Percentiles rank a stretch among this genome's conserved stretches.
These are phyloP conservation scores for Pipistrellus nathusii DNA, from an alignment of 2,797 vertebrate species.

Conservation along the genomic window DNA sequence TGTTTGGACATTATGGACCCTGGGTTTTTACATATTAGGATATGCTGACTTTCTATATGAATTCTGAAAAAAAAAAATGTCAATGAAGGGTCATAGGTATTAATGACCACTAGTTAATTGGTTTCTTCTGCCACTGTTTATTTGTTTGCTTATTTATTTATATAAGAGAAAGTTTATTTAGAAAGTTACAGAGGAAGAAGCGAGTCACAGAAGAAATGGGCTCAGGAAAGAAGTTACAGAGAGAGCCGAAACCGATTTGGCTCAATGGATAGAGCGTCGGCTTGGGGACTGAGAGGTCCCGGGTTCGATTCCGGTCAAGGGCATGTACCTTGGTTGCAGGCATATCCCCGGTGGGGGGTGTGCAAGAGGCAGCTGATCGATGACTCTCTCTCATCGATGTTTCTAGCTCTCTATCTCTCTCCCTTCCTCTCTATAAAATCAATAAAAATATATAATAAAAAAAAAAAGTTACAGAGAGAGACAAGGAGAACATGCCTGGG, in stretches of 20 bases:
- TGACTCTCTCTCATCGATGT: too few relatives aligned
- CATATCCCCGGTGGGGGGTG: too few relatives aligned
- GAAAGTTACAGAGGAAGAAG: not conserved
- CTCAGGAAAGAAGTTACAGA: not conserved
- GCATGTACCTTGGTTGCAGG: too few relatives aligned
- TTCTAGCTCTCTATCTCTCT: too few relatives aligned
- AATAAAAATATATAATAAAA: too few relatives aligned
- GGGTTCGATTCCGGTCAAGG: too few relatives aligned
- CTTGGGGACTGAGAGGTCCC: too few relatives aligned
- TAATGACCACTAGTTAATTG: constrained; percentile 46
- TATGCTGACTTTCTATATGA: constrained; percentile 14
- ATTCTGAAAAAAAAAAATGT: constrained; percentile 30
- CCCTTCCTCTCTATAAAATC: too few relatives aligned
- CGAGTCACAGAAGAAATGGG: not conserved
- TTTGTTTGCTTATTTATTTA: not conserved
- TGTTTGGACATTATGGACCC: too few relatives aligned
- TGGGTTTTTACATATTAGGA: not conserved
- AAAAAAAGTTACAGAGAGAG: not conserved
- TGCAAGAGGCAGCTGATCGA: too few relatives aligned
- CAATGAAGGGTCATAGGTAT: not conserved
- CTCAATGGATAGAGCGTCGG: too few relatives aligned
- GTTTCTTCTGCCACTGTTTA: constrained; percentile 49
- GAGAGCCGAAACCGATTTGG: too few relatives aligned
- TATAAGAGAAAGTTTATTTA: not conserved
- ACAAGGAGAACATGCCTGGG: not conserved